A percentile compares a stretch with the other conserved stretches of the same genome.
Evolutionary conservation across 2,113 vertebrate genomes (phyloP).

Genomic region (Dascyllus trimaculatus): DNA sequence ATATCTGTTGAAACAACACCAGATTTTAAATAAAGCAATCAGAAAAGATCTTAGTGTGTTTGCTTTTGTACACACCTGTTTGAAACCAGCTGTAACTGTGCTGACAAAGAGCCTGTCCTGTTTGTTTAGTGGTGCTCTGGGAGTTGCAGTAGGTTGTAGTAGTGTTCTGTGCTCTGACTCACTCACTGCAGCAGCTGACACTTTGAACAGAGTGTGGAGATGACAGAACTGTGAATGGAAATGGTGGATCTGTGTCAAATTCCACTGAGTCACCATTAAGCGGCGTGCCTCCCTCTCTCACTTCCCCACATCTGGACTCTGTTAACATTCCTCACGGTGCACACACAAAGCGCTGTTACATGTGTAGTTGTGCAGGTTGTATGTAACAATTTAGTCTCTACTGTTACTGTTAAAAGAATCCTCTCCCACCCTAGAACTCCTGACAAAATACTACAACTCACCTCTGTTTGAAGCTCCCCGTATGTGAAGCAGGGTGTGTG

Average conservation of each 20-base stretch:
- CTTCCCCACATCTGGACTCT: conserved; percentile 78
- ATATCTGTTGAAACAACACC: background rate
- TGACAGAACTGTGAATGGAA: conserved; percentile 57
- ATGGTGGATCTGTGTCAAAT: conserved; percentile 54
- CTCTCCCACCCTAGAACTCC: background rate
- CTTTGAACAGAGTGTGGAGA: conserved; percentile 14
- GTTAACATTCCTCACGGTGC: conserved; percentile 79
- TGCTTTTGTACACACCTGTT: background rate
- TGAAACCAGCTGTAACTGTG: background rate
- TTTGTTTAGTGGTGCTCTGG: background rate
- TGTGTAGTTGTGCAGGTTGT: conserved; percentile 16
- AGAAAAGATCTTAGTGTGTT: too few species aligned
- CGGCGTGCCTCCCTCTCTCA: conserved; percentile 54
- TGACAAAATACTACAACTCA: conserved; percentile 14
- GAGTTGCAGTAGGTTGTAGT: background rate
- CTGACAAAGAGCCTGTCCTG: background rate
- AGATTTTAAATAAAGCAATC: background rate
- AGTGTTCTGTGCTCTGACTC: background rate
- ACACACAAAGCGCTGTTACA: conserved; percentile 10
- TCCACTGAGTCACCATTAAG: conserved; percentile 58
- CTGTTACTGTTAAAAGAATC: conserved; percentile 11
- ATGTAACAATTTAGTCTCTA: conserved; percentile 23
- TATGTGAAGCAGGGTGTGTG: too few species aligned
- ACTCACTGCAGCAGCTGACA: conserved; percentile 16
- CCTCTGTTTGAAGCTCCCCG: background rate